Conservation (phyloP, 2,113 vertebrate species). For the Tringa solitaria region DNA sequence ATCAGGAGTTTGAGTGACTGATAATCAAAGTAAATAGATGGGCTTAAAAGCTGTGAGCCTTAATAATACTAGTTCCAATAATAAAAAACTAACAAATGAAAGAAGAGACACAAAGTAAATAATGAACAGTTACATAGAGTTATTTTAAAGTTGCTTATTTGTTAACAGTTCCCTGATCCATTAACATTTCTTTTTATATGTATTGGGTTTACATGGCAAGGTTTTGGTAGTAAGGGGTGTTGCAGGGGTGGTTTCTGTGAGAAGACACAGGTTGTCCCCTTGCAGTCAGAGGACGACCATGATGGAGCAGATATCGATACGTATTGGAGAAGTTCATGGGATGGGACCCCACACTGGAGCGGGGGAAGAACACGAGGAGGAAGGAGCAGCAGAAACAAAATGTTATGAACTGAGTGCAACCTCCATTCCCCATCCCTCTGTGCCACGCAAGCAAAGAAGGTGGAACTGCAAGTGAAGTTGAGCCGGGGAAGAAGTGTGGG, state of each 20-base stretch:
- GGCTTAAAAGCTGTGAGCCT: not conserved
- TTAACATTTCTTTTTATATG: not conserved
- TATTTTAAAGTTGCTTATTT: not conserved
- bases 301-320: not conserved
- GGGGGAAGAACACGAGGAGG: not conserved
- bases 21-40: not conserved
- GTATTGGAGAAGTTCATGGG: not conserved
- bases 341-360: not conserved
- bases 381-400: not conserved
- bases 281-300: accelerated
- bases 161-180: not conserved
- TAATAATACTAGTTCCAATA: not conserved
- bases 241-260: not conserved
- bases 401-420: not conserved
- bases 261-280: not conserved
- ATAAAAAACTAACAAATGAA: not conserved
- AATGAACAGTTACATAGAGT: not conserved
- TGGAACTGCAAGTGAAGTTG: not conserved
- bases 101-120: not conserved
- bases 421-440: not conserved
- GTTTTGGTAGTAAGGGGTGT: not conserved
- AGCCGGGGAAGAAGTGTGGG: not conserved
- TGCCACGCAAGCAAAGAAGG: not conserved
- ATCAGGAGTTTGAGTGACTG: not conserved
- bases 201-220: not conserved